Conservation (phyloP, 1,140 invertebrate genomes). For the Drosophila kanapiae region DNA sequence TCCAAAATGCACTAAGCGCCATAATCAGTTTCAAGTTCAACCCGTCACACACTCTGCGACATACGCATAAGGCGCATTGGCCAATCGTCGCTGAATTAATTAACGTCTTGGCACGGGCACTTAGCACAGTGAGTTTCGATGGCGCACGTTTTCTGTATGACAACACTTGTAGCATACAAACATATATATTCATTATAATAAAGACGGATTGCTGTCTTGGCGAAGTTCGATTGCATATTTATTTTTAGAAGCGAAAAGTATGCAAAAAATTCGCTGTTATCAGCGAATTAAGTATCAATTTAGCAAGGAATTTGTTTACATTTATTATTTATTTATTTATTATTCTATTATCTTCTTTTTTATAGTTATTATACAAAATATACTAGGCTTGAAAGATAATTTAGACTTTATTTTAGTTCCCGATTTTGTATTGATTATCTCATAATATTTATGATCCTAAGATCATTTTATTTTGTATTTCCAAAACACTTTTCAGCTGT, state of each 20-base stretch:
- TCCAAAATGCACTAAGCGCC: conserved; percentile 21
- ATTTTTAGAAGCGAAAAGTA: conserved; percentile 4
- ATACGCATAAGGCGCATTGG: conserved; percentile 37
- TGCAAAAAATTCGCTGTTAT: not conserved
- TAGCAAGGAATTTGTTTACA: not conserved
- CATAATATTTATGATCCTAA: not conserved
- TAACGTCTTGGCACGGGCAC: conserved; percentile 1
- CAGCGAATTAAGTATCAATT: not conserved
- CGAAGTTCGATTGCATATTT: not conserved
- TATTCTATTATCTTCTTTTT: too few species aligned
- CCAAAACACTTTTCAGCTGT: too few species aligned
- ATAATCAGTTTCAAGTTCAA: conserved; percentile 64
- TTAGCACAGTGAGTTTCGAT: conserved; percentile 33
- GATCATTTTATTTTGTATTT: not conserved
- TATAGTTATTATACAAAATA: too few species aligned
- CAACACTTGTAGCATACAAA: conserved; percentile 29
- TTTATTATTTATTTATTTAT: not conserved
- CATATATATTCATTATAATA: not conserved
- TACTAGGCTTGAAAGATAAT: too few species aligned
- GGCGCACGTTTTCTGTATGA: conserved; percentile 50
- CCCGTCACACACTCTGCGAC: conserved; percentile 19
- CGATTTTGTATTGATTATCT: not conserved
- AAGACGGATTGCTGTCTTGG: not conserved
- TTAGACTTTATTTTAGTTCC: not conserved
- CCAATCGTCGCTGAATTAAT: conserved; percentile 42